Evolutionary conservation across 2,797 vertebrate species (phyloP).

Genomic region (Chlorospingus flavigularis): DNA sequence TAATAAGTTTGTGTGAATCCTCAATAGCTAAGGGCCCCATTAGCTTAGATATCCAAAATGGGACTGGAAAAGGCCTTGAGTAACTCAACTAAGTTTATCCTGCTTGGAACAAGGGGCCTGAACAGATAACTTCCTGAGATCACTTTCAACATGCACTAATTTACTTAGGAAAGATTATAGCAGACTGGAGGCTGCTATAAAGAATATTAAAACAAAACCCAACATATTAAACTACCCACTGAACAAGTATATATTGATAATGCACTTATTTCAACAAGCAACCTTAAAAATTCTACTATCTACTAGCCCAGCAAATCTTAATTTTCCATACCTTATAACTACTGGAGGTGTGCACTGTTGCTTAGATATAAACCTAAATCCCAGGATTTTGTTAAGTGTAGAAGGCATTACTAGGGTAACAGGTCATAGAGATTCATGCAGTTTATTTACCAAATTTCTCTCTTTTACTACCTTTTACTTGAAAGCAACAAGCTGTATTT

Average conservation of each 20-base stretch:
- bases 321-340: neutral
- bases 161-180: neutral
- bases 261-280: neutral
- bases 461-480: neutral
- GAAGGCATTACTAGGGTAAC: neutral
- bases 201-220: neutral
- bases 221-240: neutral
- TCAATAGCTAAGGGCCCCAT: neutral
- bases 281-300: neutral
- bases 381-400: neutral
- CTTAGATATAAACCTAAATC: neutral
- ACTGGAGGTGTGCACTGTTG: neutral
- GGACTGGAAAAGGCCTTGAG: neutral
- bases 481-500: neutral
- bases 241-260: neutral
- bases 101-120: neutral
- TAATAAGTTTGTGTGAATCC: fast-evolving
- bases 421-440: neutral
- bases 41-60: neutral
- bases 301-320: neutral
- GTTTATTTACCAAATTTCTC: neutral
- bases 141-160: neutral
- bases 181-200: neutral
- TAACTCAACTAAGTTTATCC: neutral
- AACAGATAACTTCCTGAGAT: neutral